Evolutionary conservation across 1,140 invertebrate genomes (phyloP).

Genomic region (Achroia grisella): DNA sequence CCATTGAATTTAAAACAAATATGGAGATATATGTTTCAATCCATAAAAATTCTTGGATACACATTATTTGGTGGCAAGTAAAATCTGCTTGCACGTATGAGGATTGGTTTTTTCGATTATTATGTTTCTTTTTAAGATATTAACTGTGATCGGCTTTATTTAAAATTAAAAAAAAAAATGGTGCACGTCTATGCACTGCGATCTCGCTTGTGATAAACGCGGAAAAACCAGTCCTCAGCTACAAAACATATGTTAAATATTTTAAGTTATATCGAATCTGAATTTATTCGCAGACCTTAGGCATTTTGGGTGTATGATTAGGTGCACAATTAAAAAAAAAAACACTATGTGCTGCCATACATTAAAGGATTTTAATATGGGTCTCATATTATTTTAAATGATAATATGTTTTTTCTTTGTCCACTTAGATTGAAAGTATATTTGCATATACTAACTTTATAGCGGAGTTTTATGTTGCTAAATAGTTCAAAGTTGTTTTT

Average conservation of each 20-base stretch:
- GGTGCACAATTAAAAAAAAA: too few species aligned
- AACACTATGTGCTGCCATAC: too few species aligned
- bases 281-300: slow-evolving; percentile 4
- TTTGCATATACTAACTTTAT: too few species aligned
- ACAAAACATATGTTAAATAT: slow-evolving; percentile 19
- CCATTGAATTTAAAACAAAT: slow-evolving; percentile 40
- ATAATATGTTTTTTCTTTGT: too few species aligned
- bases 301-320: too few species aligned
- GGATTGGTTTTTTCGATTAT: slow-evolving; percentile 39
- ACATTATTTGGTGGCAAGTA: slow-evolving; percentile 11
- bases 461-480: too few species aligned
- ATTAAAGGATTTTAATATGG: too few species aligned
- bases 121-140: slow-evolving; percentile 18
- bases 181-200: slow-evolving; percentile 9
- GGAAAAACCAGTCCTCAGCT: slow-evolving; percentile 37
- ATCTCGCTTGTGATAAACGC: slow-evolving; percentile 4
- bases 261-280: slow-evolving; percentile 46
- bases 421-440: too few species aligned
- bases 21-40: slow-evolving; percentile 61
- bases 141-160: slow-evolving; percentile 33
- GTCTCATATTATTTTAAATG: too few species aligned
- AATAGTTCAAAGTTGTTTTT: too few species aligned
- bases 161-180: slow-evolving; percentile 15
- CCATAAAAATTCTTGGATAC: slow-evolving; percentile 48
- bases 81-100: slow-evolving; percentile 4